phyloP scores from a whole-genome alignment of 2,113 vertebrate species.

The Macroglossus sobrinus region DNA sequence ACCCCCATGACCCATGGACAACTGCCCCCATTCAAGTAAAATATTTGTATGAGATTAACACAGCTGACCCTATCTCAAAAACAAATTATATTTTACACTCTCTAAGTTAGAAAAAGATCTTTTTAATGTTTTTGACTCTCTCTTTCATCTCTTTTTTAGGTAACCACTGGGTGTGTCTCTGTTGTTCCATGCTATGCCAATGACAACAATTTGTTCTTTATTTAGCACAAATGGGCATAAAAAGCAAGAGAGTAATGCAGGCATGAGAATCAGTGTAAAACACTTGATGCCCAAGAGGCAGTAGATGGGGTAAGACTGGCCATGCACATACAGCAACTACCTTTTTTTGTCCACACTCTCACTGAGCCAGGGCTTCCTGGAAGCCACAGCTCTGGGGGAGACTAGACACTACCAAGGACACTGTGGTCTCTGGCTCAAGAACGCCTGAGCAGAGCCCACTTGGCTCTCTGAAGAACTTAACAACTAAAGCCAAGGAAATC shows the following conservation, averaged over 20 bases:
- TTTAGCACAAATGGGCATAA: background rate
- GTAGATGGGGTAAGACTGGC: background rate
- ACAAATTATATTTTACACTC: background rate
- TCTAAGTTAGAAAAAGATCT: background rate
- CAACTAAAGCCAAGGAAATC: constrained; percentile 7
- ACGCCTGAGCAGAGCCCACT: background rate
- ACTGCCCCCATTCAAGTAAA: background rate
- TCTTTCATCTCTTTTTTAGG: background rate
- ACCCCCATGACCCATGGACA: background rate
- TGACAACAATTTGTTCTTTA: background rate
- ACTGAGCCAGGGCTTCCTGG: background rate
- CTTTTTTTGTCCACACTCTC: background rate
- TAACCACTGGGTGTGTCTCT: background rate
- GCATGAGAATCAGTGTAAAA: background rate
- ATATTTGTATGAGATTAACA: background rate
- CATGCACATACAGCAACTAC: background rate
- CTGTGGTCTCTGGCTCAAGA: background rate
- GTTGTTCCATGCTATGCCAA: background rate
- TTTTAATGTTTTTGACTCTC: background rate
- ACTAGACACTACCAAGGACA: background rate
- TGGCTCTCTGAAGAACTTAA: background rate
- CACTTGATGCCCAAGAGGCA: background rate
- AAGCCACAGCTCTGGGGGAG: background rate
- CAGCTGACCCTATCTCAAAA: background rate
- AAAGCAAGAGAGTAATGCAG: background rate